Evolutionary conservation across 2,113 vertebrate species (phyloP).

Genomic region (Python bivittatus): DNA sequence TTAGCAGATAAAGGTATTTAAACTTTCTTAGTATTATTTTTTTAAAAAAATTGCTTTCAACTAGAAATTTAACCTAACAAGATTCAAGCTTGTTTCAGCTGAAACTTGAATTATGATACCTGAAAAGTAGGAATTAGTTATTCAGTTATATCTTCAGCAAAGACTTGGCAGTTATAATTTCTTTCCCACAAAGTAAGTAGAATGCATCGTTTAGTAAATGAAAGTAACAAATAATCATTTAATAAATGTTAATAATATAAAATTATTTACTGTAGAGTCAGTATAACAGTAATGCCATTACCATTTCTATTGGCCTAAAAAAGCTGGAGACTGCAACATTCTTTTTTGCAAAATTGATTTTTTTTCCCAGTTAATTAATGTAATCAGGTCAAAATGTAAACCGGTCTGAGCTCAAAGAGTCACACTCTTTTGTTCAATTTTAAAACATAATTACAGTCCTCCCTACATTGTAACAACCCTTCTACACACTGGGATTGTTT

Average conservation of each 20-base stretch:
- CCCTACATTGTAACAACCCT: no score
- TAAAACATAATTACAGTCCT: no score
- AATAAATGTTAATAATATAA: neutral
- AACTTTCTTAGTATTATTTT: conserved; percentile 12
- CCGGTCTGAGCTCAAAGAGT: no score
- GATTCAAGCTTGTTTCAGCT: neutral
- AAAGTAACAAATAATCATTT: neutral
- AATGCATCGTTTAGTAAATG: neutral
- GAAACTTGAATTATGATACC: neutral
- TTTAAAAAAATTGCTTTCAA: conserved; percentile 26
- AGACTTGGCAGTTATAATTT: conserved; percentile 26
- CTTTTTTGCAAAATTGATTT: neutral
- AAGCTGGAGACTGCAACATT: neutral
- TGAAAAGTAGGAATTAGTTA: neutral
- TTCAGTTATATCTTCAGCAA: conserved; percentile 21
- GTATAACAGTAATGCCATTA: neutral
- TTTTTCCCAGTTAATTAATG: neutral
- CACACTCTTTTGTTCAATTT: no score
- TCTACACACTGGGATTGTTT: no score
- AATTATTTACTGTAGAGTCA: neutral
- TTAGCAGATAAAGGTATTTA: conserved; percentile 30
- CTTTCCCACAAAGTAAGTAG: no score
- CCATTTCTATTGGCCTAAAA: no score
- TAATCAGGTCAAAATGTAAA: no score
- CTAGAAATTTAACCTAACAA: neutral